These are phyloP conservation scores for Papilio demoleus DNA, from an alignment of 2,888 invertebrate genomes.

Conservation along the genomic window DNA sequence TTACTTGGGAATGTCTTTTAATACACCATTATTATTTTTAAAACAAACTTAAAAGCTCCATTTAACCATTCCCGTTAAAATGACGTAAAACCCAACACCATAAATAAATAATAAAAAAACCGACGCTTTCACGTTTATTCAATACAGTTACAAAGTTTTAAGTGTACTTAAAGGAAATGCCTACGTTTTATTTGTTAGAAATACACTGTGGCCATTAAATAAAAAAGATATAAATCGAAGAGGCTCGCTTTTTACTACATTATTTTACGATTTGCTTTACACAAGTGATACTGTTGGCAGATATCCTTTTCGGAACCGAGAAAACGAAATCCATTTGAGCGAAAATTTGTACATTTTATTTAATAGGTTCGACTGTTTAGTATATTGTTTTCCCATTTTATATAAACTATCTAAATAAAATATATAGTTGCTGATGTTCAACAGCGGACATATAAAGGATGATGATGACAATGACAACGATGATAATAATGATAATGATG, in stretches of 20 bases:
- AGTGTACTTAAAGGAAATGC: constrained; percentile 38
- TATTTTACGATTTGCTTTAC: constrained; percentile 39
- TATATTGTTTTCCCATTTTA: neutral
- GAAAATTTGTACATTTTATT: constrained; percentile 16
- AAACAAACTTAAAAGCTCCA: no score
- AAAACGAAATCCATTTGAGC: constrained; percentile 27
- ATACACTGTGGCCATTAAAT: constrained; percentile 37
- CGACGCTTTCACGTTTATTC: constrained; percentile 25
- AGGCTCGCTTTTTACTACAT: constrained; percentile 33
- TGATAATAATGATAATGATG: no score
- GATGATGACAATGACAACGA: no score
- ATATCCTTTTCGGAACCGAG: constrained; percentile 27
- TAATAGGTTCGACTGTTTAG: neutral
- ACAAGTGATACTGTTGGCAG: constrained; percentile 39
- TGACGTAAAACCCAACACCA: constrained; percentile 17
- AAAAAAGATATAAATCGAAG: constrained; percentile 39
- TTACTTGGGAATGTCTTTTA: no score
- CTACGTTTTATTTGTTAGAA: constrained; percentile 36
- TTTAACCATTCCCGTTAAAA: neutral
- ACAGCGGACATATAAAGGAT: no score
- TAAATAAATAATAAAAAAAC: constrained; percentile 28
- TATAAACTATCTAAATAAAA: no score
- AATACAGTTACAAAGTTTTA: constrained; percentile 36
- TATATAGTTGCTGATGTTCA: no score
- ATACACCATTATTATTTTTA: no score